A percentile compares a stretch with the other conserved stretches of the same genome.
phyloP scores from a whole-genome alignment of 2,113 vertebrate species.

The Daphoenositta chrysoptera region DNA sequence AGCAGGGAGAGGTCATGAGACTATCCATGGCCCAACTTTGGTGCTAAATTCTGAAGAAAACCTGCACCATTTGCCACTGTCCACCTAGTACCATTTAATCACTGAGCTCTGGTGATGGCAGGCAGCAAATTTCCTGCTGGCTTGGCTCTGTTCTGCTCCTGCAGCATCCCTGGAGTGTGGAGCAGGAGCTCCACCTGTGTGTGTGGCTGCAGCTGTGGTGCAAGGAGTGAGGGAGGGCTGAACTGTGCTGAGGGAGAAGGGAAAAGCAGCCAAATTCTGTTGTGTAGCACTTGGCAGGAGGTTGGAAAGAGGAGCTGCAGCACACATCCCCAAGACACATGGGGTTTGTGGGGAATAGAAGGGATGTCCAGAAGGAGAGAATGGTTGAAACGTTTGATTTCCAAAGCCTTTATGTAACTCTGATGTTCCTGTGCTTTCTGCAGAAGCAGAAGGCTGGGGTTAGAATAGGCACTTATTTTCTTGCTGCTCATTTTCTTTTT shows the following conservation, averaged over 20 bases:
- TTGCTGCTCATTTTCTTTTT: neutral
- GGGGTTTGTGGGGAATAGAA: neutral
- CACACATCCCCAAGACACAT: accelerated
- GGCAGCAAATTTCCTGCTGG: neutral
- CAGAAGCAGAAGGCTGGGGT: neutral
- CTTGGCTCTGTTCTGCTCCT: neutral
- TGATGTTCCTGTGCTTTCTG: neutral
- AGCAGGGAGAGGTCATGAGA: neutral
- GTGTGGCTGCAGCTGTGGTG: neutral
- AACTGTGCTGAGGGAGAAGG: neutral
- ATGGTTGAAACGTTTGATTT: neutral
- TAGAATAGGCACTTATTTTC: neutral
- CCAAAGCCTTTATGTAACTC: neutral
- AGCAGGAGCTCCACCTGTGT: conserved; percentile 37
- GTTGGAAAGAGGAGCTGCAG: neutral
- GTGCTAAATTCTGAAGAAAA: neutral
- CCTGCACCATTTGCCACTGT: neutral
- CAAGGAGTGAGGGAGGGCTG: neutral
- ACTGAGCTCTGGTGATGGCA: neutral
- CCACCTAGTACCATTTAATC: neutral
- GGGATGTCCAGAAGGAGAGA: neutral
- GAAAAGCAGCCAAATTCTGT: neutral
- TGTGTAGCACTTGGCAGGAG: neutral
- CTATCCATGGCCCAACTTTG: neutral
- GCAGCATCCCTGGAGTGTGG: neutral